Evolutionary conservation across 2,113 vertebrate genomes (phyloP), one percentile per base, ranked within the genome.

Genomic region (Triplophysa tibetana): DNA sequence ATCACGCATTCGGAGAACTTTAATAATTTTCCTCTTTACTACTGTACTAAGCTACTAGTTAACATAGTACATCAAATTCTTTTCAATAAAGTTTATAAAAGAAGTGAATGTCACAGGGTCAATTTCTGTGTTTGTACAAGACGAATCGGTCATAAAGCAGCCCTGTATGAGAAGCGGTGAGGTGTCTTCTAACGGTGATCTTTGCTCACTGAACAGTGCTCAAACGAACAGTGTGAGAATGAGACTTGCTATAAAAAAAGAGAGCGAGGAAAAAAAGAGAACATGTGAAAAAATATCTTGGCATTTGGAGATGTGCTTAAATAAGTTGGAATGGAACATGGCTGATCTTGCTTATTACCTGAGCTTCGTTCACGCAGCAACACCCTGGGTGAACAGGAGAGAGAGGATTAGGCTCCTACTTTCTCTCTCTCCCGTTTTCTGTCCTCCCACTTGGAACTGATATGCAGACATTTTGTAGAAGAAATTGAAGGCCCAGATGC

Each of bases 261-360:
- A 86, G 82, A 83, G 82, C 79, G 82, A 81, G 79, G 84, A 14
- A 14, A 78, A 54, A 68, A 48, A 76, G 17, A 38, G 70, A 82
- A 63, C 41, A 66, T 61, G 60, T 52, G 68, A 70, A 50, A 38
- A 58, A 52, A 33, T 62, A 70, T 43, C 41, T 48, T 70, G 81
- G 75, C 62, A 66, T 82, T 81, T 58, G 86, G 86, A 88, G 89
- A 86, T 86, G 86, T 90, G 76, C 77, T 87, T 90, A 90, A 90
- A 89, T 86, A 89, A 84, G 82, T 82, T 78, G 82, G 86, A 86
- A 89, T 83, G 88, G 86, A 86, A 90, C 89, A 88, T 74, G 78
- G 78, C 77, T 78, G 69, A 80, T 80, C 82, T 54, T 60, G 60
- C 77, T 85, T 80, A 80, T 87, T 85, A 83, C 60, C 50, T 12